Percentiles rank a stretch among this genome's conserved stretches.
phyloP scores from a whole-genome alignment of 1,140 invertebrate genomes.

The Hirudo medicinalis region DNA sequence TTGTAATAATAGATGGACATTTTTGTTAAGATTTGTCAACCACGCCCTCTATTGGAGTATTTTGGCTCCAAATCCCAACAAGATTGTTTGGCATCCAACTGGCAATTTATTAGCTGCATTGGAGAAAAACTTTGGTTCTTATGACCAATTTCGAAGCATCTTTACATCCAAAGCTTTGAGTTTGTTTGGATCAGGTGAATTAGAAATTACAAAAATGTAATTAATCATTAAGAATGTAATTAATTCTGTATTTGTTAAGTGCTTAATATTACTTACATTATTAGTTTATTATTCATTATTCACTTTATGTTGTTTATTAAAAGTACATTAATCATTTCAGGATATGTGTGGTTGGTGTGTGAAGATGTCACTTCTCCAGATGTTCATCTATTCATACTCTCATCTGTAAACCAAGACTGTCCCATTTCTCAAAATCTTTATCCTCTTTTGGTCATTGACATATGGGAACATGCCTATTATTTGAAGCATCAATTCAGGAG shows the following conservation, averaged over 20 bases:
- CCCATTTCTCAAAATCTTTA: constrained; percentile 29
- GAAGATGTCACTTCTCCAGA: constrained; percentile 22
- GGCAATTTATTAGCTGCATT: constrained; percentile 22
- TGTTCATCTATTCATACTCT: constrained; percentile 26
- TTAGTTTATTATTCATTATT: neutral
- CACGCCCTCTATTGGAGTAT: constrained; percentile 33
- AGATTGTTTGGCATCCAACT: constrained; percentile 13
- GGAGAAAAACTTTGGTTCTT: constrained; percentile 25
- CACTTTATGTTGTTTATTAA: no score
- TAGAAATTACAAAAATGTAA: neutral
- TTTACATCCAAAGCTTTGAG: constrained; percentile 29
- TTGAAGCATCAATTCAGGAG: constrained; percentile 35
- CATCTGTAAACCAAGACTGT: constrained; percentile 34
- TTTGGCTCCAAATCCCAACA: constrained; percentile 31
- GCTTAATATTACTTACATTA: no score
- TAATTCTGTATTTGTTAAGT: no score
- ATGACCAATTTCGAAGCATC: constrained; percentile 26
- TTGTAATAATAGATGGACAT: neutral
- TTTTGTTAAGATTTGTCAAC: constrained; percentile 29
- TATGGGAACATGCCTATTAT: constrained; percentile 40
- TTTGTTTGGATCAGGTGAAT: constrained; percentile 35
- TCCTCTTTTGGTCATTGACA: constrained; percentile 34
- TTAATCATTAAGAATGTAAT: no score
- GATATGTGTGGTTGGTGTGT: constrained; percentile 34
- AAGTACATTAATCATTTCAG: constrained; percentile 23